Evolutionary conservation across 2,797 vertebrate genomes (phyloP).

Genomic region (Knipowitschia caucasica): DNA sequence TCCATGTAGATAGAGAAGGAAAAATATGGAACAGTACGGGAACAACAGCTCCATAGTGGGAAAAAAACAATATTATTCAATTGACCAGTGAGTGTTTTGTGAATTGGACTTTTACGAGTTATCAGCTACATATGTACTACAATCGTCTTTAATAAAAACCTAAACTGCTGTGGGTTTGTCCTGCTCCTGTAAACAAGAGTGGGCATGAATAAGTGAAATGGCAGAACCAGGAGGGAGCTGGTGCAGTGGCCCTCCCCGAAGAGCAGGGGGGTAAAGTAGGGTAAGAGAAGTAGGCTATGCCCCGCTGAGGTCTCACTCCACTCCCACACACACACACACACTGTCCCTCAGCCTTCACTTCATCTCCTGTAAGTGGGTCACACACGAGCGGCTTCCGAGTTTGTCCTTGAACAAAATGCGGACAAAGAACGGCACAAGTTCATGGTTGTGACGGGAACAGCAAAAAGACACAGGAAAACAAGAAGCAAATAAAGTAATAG

Average conservation of each 20-base stretch:
- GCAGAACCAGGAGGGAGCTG: conserved; percentile 27
- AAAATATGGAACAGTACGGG: no score
- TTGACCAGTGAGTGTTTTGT: no score
- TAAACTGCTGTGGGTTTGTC: conserved; percentile 20
- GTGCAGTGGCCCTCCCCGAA: conserved; percentile 34
- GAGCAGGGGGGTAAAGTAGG: conserved; percentile 68
- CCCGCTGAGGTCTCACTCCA: conserved; percentile 33
- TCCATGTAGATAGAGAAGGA: no score
- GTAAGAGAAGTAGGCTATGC: conserved; percentile 76
- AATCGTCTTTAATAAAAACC: no score
- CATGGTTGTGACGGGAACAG: conserved; percentile 44
- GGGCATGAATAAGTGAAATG: conserved; percentile 30
- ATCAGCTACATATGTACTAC: no score
- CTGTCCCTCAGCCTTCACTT: conserved; percentile 33
- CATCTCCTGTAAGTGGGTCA: conserved; percentile 57
- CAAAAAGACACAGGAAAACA: background rate
- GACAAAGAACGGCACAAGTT: conserved; percentile 26
- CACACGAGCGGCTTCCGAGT: conserved; percentile 30
- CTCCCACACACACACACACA: conserved; percentile 50
- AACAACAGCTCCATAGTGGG: no score
- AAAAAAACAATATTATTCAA: no score
- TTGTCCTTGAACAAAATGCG: conserved; percentile 52
- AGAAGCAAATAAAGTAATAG: background rate
- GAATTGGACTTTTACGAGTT: no score
- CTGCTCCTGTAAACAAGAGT: conserved; percentile 40